Evolutionary conservation across 2,797 vertebrate species (phyloP), one percentile per base, ranked within the genome.

Genomic region (Protonibea diacanthus): DNA sequence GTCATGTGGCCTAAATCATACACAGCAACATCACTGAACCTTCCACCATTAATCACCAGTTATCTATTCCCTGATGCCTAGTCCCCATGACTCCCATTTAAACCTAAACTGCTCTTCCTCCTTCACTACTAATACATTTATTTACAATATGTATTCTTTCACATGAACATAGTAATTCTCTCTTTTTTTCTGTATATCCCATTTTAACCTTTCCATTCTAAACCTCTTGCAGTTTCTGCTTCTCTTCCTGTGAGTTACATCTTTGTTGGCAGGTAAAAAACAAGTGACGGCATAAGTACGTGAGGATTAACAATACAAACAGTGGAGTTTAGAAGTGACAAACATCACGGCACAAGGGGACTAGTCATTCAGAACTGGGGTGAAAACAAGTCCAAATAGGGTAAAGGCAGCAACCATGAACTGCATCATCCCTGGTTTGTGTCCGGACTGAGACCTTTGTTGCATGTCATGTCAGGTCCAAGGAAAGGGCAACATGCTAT

Each of bases 11-110:
- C 27, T 52, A 27, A 63, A 59, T 56, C 20, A 51, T 45, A 42
- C 21, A 45, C 29, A 62, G 17, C 17, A 65, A 29, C 33, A 66
- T 23, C 33, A 57, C 38, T 33, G 29, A 74, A 20, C n/a, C 17
- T 56, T 66, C 33, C 12, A 51, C 40, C 69, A 53, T 68, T 48
- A 62, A 4, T 77, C 58, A 73, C 53, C 27, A 45, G 25, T 52
- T 13, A 58, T 63, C 52, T 58, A 47, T 47, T 74, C 38, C 58
- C 38, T 55, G 40, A 45, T 27, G 60, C 21, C 6, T 42, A 5
- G 18, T 63, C 52, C 40, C 55, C n/a, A 55, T 49, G 42, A 61
- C 27, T 60, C 42, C 18, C 17, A 44, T 49, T 71, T 45, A 45
- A 48, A 49, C 47, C 21, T 20, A 21, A 65, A 75, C 9, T 14